phyloP scores from a whole-genome alignment of 2,113 vertebrate species.

The Amphiprion percula region DNA sequence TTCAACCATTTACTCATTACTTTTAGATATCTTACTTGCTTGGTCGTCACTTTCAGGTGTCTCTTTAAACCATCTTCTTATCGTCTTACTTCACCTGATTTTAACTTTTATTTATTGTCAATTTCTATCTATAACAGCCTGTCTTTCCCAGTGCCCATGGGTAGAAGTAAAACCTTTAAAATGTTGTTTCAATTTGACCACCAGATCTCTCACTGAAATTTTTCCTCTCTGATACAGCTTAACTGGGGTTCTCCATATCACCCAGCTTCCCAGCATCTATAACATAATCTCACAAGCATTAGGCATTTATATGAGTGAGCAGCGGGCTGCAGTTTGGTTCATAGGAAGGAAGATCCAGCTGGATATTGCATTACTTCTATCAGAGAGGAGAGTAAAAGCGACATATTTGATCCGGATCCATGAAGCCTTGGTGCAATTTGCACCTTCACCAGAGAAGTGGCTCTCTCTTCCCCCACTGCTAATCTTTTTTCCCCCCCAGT shows the following conservation, averaged over 20 bases:
- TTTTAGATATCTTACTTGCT: no score
- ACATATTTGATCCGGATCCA: conserved; percentile 61
- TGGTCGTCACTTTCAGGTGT: no score
- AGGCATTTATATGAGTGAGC: conserved; percentile 19
- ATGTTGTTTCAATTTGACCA: no score
- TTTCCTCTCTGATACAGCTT: background rate
- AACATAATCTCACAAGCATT: conserved; percentile 7
- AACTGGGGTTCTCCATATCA: background rate
- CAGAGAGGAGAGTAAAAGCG: conserved; percentile 37
- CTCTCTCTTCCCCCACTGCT: conserved; percentile 31
- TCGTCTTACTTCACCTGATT: no score
- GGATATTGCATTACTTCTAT: conserved; percentile 42
- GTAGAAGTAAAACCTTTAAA: no score
- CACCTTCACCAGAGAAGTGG: conserved; percentile 54
- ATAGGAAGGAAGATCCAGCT: conserved; percentile 40
- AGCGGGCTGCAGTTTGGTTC: conserved; percentile 14
- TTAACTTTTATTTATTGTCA: no score
- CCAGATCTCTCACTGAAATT: background rate
- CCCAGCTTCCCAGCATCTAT: conserved; percentile 13
- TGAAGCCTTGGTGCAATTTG: conserved; percentile 43
- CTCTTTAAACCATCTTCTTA: no score
- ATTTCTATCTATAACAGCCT: no score
- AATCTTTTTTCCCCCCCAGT: conserved; percentile 41
- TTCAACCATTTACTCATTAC: no score
- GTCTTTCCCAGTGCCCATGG: no score